Evolutionary conservation across 2,113 vertebrate genomes (phyloP).

Genomic region (Notarius quadriscutis): DNA sequence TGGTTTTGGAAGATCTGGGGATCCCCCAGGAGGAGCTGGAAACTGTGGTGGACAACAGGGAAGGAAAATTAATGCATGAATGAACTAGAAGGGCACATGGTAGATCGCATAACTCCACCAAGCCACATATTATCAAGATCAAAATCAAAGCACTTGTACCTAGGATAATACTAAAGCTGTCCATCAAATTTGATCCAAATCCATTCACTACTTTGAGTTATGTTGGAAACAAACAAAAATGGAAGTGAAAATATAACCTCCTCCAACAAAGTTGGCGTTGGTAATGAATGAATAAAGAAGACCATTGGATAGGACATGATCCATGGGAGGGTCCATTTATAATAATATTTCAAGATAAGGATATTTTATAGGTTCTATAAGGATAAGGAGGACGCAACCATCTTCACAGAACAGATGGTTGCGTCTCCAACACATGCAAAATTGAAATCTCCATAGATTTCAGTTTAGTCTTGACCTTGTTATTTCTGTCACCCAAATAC

Average conservation of each 20-base stretch:
- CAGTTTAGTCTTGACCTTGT: background rate
- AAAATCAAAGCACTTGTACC: no score
- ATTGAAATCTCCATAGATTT: background rate
- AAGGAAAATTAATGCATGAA: background rate
- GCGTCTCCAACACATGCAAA: background rate
- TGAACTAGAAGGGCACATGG: no score
- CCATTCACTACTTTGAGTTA: no score
- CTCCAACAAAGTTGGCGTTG: no score
- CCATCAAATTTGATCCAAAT: no score
- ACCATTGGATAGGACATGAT: background rate
- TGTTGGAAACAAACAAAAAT: no score
- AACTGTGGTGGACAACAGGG: background rate
- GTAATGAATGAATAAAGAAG: background rate
- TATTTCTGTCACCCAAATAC: background rate
- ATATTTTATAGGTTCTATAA: background rate
- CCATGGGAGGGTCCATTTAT: background rate
- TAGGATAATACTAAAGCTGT: no score
- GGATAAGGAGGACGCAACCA: no score
- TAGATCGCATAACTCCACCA: no score
- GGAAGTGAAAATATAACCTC: no score
- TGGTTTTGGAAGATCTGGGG: background rate
- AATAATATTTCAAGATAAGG: background rate
- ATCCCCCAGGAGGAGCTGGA: background rate
- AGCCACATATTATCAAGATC: no score
- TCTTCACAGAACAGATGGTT: conserved; percentile 1